phyloP scores from a whole-genome alignment of 2,888 invertebrate species.

The Nezara viridula region DNA sequence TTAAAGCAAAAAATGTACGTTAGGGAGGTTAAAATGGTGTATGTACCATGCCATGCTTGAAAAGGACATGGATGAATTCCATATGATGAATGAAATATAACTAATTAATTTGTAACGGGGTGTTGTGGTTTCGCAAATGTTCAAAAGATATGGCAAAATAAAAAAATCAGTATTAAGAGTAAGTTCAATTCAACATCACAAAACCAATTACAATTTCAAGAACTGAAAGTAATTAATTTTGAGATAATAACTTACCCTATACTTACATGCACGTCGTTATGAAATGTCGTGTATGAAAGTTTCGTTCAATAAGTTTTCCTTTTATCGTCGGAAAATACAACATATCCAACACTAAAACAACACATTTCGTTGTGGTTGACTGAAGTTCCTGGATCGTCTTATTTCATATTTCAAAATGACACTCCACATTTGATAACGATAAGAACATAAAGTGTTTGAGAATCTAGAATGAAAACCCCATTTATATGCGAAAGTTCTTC shows the following conservation, averaged over 20 bases:
- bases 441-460: neutral
- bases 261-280: neutral
- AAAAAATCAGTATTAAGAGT: neutral
- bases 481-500: neutral
- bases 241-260: slow-evolving; percentile 20
- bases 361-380: neutral
- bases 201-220: slow-evolving; percentile 19
- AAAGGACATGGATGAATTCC: neutral
- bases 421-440: neutral
- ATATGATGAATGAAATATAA: neutral
- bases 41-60: neutral
- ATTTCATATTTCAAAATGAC: neutral
- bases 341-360: slow-evolving; percentile 16
- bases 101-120: neutral
- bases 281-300: no score
- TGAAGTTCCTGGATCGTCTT: neutral
- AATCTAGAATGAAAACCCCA: neutral
- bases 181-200: neutral
- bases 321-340: neutral
- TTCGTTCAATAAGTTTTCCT: neutral
- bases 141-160: neutral
- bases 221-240: slow-evolving; percentile 26
- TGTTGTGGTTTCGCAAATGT: neutral
- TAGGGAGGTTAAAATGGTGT: neutral
- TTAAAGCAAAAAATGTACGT: neutral